Evolutionary conservation across 2,797 vertebrate genomes (phyloP).

Genomic region (Varecia variegata): DNA sequence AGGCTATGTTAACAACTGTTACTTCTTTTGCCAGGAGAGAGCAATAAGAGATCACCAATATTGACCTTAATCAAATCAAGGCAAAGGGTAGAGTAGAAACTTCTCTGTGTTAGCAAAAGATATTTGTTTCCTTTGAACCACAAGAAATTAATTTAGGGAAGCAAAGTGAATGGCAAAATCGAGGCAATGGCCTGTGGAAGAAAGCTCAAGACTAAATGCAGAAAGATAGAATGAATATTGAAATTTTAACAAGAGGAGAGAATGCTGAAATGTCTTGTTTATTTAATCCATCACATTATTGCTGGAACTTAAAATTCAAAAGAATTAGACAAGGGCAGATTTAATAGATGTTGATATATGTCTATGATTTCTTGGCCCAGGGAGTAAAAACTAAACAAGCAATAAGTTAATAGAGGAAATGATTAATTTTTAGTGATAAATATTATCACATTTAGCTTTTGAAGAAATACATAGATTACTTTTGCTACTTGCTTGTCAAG

Average conservation of each 20-base stretch:
- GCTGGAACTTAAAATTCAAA: not conserved
- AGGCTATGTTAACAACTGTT: not conserved
- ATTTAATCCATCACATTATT: not conserved
- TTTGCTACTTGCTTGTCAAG: not conserved
- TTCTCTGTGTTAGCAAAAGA: not conserved
- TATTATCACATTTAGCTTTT: not conserved
- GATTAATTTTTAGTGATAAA: not conserved
- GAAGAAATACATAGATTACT: not conserved
- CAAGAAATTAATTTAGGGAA: not conserved
- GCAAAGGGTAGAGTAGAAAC: not conserved
- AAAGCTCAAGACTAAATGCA: not conserved
- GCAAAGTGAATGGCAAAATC: not conserved
- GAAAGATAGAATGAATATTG: not conserved
- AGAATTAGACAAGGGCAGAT: not conserved
- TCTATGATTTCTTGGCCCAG: not conserved
- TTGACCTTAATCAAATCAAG: constrained; percentile 20
- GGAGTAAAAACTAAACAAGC: not conserved
- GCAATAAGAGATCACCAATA: not conserved
- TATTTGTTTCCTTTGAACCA: not conserved
- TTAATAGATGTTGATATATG: not conserved
- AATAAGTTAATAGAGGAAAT: not conserved
- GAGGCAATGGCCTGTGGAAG: not conserved
- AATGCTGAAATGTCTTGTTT: not conserved
- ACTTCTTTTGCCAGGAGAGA: constrained; percentile 27
- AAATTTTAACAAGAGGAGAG: not conserved